Base-by-base conservation (phyloP, 2,797 vertebrate species). In the Danio choprae region DNA sequence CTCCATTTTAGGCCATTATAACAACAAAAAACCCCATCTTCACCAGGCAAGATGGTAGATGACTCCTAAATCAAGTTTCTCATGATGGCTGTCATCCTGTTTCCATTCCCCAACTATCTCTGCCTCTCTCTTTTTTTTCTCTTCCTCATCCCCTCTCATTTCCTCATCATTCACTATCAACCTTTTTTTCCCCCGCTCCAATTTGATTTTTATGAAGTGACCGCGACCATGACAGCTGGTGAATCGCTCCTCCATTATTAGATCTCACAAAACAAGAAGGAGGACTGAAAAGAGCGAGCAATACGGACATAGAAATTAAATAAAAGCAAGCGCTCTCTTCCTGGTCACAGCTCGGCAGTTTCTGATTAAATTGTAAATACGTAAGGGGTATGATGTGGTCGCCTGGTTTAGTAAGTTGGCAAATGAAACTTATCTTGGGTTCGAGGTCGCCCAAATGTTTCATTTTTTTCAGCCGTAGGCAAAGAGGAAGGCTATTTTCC, bases 361-460 rank as follows among this genome's bases (percentile, higher is more conserved):
- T 90, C 77, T 76, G 84, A 67, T 88, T 87, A 84, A 90, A 88
- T 76, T 88, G 85, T 56, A 64, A 85, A 83, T 80, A 74, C 84
- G 67, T 87, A 83, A 91, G 20, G 56, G 68, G 87, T 16, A 77
- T 88, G 84, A 64, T 64, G 88, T 83, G 84, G 43, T 87, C 70
- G 88, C 74, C 74, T 84, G 75, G 64, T 86, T 90, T 89, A 80
- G 74, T 83, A 70, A 77, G 84, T 84, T 56, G 62, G 84, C 2
- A 58, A 85, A 85, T 83, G 88, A 85, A 76, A 77, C 77, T 38
- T 72, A 75, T 64, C 86, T 58, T 18, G 48, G 79, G 40, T 87
- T 51, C 86, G 82, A 86, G 88, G 50, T 50, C 83, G 16, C 29
- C 53, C 18, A 77, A n/a, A 59, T 76, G 81, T 43, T 43, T 63